Base-by-base conservation (phyloP, 2,888 invertebrate species). In the Aricia artaxerxes region DNA sequence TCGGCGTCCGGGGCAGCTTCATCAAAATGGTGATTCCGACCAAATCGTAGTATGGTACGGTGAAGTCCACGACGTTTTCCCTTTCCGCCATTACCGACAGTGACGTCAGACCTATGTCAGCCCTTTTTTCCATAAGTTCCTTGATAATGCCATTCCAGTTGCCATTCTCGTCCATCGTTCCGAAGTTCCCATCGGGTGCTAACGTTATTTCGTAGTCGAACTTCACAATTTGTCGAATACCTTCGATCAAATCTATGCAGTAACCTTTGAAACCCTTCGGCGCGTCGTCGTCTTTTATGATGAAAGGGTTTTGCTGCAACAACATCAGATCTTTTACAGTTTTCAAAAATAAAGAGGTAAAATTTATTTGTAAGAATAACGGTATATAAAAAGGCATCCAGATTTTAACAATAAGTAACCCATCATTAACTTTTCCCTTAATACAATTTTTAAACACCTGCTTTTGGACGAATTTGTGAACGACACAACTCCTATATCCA, bases 51-150 rank as follows among this genome's bases (percentile, higher is more conserved):
- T 98, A 99, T 0, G 99, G 99, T 0, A 99, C 98, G 0, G 99
- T 99, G 89, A 99, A 99, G 91, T 99, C 99, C 1, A 99, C 98
- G 0, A 99, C 98, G 86, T 98, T 98, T 91, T 99, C 99, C 61
- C 99, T 94, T 85, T 99, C 99, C 0, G 99, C 99, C 98, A 99
- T 99, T 0, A 99, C 99, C 0, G 99, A 98, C 88, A 99, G 95
- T 0, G 99, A 98, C 1, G 98, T 98, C 9, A 99, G 90, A 0
- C 98, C 99, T 83, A 99, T 98, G 88, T 99, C 99, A 0, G 99
- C 99, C 84, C 96, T 95, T 95, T 98, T 97, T 85, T 97, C 97
- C 79, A 97, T 96, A 38, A 98, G 91, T 86, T 97, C 97, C 86
- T 96, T 96, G 38, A 98, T 97, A 90, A 98, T 96, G 1, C 97